phyloP scores from a whole-genome alignment of 1,140 invertebrate genomes.

The Batillaria attramentaria region DNA sequence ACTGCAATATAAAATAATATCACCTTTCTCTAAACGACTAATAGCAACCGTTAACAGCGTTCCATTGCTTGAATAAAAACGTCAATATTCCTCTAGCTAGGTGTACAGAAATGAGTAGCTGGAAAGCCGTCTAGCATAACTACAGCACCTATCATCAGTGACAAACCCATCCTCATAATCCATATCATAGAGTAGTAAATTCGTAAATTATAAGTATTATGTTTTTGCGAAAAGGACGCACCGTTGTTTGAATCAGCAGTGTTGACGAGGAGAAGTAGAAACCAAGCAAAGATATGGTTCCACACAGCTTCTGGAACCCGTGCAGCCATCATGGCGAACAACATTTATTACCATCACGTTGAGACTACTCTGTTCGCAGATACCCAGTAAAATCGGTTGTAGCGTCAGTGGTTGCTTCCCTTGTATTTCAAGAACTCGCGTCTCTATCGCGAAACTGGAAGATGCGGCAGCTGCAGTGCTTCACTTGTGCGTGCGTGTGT shows the following conservation, averaged over 20 bases:
- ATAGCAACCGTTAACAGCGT: too few species aligned
- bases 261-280: not conserved
- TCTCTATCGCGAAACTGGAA: not conserved
- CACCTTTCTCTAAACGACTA: too few species aligned
- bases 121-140: too few species aligned
- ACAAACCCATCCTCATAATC: too few species aligned
- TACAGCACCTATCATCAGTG: too few species aligned
- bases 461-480: too few species aligned
- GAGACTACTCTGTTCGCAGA: not conserved
- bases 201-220: too few species aligned
- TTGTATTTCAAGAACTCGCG: not conserved
- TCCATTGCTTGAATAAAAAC: too few species aligned
- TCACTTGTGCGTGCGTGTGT: slow-evolving; percentile 9
- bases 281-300: not conserved
- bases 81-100: too few species aligned
- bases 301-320: not conserved
- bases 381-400: not conserved
- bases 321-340: slow-evolving; percentile 29
- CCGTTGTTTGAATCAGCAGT: not conserved
- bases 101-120: too few species aligned
- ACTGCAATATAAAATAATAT: too few species aligned
- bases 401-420: slow-evolving; percentile 1
- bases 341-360: not conserved
- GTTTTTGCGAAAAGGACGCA: not conserved
- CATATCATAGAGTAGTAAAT: too few species aligned